Conservation (phyloP, 1,140 invertebrate species). For the Leptinotarsa defecta region DNA sequence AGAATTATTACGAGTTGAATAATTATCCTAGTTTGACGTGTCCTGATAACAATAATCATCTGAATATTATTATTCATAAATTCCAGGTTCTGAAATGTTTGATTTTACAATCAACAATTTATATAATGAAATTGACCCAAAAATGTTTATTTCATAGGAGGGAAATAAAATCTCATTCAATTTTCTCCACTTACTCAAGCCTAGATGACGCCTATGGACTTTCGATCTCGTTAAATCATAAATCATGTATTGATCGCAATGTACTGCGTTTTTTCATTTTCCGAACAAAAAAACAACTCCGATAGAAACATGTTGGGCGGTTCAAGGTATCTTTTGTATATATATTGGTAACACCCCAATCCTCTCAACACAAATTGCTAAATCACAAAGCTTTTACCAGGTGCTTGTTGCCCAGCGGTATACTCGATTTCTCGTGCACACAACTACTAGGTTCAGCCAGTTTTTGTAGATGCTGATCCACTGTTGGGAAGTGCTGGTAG, state of each 20-base stretch:
- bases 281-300: constrained; percentile 7
- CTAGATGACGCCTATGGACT: too few species aligned
- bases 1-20: too few species aligned
- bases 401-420: constrained; percentile 28
- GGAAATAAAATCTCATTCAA: too few species aligned
- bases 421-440: constrained; percentile 12
- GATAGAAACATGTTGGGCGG: constrained; percentile 25
- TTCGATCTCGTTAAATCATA: background rate
- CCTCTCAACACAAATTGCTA: constrained; percentile 40
- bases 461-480: background rate
- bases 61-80: too few species aligned
- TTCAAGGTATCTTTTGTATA: constrained; percentile 33
- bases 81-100: too few species aligned
- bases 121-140: too few species aligned
- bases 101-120: too few species aligned
- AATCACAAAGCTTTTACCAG: constrained; percentile 41
- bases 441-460: background rate
- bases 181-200: too few species aligned
- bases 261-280: constrained; percentile 9
- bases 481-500: background rate
- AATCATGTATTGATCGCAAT: background rate
- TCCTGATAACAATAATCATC: too few species aligned
- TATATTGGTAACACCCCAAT: constrained; percentile 36
- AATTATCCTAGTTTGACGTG: too few species aligned
- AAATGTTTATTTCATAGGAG: too few species aligned